phyloP scores from a whole-genome alignment of 2,888 invertebrate species.

The Microdon myrmicae region DNA sequence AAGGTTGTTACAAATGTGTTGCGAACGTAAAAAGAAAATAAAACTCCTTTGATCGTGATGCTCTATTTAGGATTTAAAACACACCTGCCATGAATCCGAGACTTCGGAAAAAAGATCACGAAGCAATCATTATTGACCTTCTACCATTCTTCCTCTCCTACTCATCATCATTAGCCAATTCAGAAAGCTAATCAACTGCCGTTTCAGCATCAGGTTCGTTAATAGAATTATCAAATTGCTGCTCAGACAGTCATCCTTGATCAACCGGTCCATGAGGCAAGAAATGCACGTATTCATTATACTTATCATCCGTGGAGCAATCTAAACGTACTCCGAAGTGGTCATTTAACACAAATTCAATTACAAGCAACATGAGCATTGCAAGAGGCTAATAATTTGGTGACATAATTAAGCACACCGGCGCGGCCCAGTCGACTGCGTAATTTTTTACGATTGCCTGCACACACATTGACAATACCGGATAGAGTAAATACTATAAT shows the following conservation, averaged over 20 bases:
- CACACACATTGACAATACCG: too few relatives aligned
- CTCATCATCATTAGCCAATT: conserved; percentile 36
- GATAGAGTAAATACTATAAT: too few relatives aligned
- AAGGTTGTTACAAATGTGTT: too few relatives aligned
- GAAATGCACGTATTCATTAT: not conserved
- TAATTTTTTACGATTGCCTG: too few relatives aligned
- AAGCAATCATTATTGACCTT: conserved; percentile 22
- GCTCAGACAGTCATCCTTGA: conserved; percentile 49
- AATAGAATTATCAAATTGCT: conserved; percentile 48
- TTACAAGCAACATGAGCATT: conserved; percentile 67
- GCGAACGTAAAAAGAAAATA: too few relatives aligned
- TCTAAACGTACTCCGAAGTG: conserved; percentile 22
- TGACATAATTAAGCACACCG: conserved; percentile 34
- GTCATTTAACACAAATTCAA: conserved; percentile 68
- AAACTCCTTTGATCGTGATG: too few relatives aligned
- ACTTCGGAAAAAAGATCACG: conserved; percentile 48
- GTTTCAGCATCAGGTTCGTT: conserved; percentile 34
- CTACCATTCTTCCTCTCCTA: conserved; percentile 4
- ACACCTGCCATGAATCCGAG: conserved; percentile 47
- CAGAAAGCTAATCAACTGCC: conserved; percentile 44
- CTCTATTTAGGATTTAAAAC: conserved; percentile 47
- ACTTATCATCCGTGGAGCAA: not conserved
- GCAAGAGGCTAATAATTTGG: conserved; percentile 42
- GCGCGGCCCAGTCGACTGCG: too few relatives aligned
- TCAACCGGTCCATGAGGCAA: conserved; percentile 25